Base-by-base conservation (phyloP, 1,140 invertebrate genomes). In the Lepidostoma basale region DNA sequence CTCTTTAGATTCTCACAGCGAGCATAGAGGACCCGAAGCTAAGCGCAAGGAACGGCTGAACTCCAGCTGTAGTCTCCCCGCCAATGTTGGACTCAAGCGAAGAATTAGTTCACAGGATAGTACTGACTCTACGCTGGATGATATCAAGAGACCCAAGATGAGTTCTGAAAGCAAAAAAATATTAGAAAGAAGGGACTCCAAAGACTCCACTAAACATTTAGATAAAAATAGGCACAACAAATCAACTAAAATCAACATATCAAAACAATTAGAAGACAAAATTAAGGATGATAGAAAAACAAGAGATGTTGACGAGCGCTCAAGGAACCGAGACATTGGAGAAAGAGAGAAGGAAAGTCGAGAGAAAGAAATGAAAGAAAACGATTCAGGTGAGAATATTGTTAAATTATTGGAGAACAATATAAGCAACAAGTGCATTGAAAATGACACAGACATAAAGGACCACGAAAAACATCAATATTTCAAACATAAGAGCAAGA, bases 81-180 rank as follows among this genome's bases (percentile, higher is more conserved):
- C 87, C 1, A 85, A 87, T 36, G 83, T 87, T 28, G 84, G 86
- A 0, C 83, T 86, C 26, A 93, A 93, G 77, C 83, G 92, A 40
- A 85, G 91, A 54, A 86, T 91, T 64, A 92, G 91, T 47, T 91
- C 89, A 1, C 90, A 93, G 74, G 92, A 94, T 67, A 86, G 83
- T 74, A 75, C 86, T 33, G 88, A 89, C 42, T 84, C 83, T 33
- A 63, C 81, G 1, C 85, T 86, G 30, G 91, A 93, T 71, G 89
- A 92, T 18, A 77, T 80, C 0, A 94, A 93, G 74, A 88, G 90
- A 63, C 84, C 87, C 70, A 92, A 90, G 75, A 84, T 88, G 62
- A 83, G 83, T 71, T 76, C 83, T 0, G 86, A 88, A 3, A 82
- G 85, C 70, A 77, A 76, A 66, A 86, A 85, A 75, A 63, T 80